These are phyloP conservation scores for Macrotis lagotis DNA, from an alignment of 2,113 vertebrate species.

Conservation along the genomic window DNA sequence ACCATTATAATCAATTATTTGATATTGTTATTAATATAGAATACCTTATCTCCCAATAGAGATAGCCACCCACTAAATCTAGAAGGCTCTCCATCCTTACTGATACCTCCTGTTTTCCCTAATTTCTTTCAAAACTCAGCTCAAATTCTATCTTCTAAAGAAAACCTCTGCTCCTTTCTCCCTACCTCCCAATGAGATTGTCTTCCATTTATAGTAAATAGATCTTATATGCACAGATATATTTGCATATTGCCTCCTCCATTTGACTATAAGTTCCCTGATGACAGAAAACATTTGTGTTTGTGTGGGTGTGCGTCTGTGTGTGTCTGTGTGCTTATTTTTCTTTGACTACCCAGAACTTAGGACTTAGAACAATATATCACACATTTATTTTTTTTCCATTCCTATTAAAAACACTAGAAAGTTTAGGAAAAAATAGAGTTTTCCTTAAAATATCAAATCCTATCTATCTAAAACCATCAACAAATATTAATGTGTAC, in stretches of 20 bases:
- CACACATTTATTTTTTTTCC: too few species aligned
- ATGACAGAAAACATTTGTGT: background rate
- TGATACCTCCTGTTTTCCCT: background rate
- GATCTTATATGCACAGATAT: background rate
- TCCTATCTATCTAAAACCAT: too few species aligned
- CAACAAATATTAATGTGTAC: too few species aligned
- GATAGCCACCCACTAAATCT: background rate
- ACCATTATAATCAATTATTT: background rate
- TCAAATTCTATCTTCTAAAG: background rate
- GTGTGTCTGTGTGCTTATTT: background rate
- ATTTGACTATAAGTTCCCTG: background rate
- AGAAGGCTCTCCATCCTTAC: background rate
- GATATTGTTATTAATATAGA: background rate
- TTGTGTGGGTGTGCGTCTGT: too few species aligned
- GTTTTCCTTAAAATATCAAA: too few species aligned
- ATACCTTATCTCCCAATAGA: background rate
- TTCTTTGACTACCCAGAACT: background rate
- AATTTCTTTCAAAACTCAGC: background rate
- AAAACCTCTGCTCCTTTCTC: background rate
- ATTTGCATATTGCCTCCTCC: background rate
- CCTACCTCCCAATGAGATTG: background rate
- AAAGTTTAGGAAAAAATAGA: too few species aligned
- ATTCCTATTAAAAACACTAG: too few species aligned
- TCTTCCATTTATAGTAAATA: background rate
- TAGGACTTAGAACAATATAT: background rate